phyloP scores from a whole-genome alignment of 2,888 invertebrate genomes.

The Anarsia innoxiella region DNA sequence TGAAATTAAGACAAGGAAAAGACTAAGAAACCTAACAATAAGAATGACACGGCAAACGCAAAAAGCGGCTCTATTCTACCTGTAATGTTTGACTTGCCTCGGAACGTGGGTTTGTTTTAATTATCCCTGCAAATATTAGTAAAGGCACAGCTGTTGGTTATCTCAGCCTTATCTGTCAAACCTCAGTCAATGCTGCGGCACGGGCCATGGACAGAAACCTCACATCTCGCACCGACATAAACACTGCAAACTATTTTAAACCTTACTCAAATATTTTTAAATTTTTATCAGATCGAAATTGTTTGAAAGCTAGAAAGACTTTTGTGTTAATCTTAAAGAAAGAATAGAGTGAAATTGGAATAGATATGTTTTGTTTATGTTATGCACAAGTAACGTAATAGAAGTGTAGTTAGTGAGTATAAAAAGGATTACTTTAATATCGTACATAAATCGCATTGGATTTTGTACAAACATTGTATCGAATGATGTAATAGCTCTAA shows the following conservation, averaged over 20 bases:
- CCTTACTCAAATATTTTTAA: too few relatives aligned
- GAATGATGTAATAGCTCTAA: too few relatives aligned
- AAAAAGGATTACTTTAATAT: conserved; percentile 33
- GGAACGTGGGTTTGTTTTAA: conserved; percentile 57
- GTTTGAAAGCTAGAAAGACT: too few relatives aligned
- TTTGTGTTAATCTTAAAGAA: too few relatives aligned
- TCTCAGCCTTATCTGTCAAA: conserved; percentile 71
- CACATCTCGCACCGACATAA: conserved; percentile 1
- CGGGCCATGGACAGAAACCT: conserved; percentile 41
- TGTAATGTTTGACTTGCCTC: conserved; percentile 45
- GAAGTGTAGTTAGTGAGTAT: conserved; percentile 27
- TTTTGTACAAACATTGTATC: conserved; percentile 31
- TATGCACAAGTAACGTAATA: conserved; percentile 8
- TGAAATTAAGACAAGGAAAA: not conserved
- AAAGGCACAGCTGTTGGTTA: conserved; percentile 55
- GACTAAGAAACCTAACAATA: not conserved
- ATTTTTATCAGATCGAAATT: too few relatives aligned
- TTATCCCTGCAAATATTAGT: conserved; percentile 66
- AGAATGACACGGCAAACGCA: conserved; percentile 22
- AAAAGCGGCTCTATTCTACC: conserved; percentile 28
- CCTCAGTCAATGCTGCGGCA: conserved; percentile 70
- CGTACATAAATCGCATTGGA: conserved; percentile 35
- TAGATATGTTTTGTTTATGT: conserved; percentile 1
- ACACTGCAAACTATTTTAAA: too few relatives aligned
- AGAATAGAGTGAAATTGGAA: conserved; percentile 5